Evolutionary conservation across 2,797 vertebrate genomes (phyloP).

Genomic region (Astyanax mexicanus): DNA sequence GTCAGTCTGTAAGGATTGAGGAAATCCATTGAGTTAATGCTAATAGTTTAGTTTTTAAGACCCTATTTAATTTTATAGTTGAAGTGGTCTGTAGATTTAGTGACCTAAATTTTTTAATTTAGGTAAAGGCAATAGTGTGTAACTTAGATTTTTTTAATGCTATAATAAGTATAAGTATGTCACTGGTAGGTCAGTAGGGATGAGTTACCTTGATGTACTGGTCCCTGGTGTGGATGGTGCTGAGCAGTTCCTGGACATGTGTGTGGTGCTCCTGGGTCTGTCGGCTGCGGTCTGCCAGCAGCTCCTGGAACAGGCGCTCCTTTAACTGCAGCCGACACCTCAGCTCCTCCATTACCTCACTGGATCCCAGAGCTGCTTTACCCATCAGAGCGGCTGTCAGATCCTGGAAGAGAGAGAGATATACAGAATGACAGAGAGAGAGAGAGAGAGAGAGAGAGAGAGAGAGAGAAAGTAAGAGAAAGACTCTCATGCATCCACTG

Average conservation of each 20-base stretch:
- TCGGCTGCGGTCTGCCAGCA: constrained; percentile 77
- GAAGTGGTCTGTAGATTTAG: too few species aligned
- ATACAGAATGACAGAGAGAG: neutral
- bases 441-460: neutral
- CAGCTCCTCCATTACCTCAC: constrained; percentile 82
- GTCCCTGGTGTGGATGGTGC: constrained; percentile 78
- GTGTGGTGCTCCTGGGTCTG: constrained; percentile 82
- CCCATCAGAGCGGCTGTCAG: constrained; percentile 83
- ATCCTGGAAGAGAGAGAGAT: constrained; percentile 71
- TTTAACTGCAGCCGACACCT: constrained; percentile 86
- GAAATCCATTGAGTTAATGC: too few species aligned
- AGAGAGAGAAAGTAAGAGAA: too few species aligned
- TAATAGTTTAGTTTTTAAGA: too few species aligned
- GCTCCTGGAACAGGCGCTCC: constrained; percentile 89
- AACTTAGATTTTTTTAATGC: neutral
- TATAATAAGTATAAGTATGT: neutral
- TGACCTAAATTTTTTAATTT: too few species aligned
- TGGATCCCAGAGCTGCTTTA: constrained; percentile 77
- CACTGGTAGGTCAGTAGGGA: neutral
- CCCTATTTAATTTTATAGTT: too few species aligned
- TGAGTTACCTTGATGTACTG: constrained; percentile 79
- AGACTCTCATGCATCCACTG: too few species aligned
- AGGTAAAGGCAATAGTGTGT: neutral
- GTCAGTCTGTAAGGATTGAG: too few species aligned
- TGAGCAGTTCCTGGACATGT: constrained; percentile 86